Evolutionary conservation across 1,140 invertebrate species (phyloP).

Genomic region (Sitophilus oryzae): DNA sequence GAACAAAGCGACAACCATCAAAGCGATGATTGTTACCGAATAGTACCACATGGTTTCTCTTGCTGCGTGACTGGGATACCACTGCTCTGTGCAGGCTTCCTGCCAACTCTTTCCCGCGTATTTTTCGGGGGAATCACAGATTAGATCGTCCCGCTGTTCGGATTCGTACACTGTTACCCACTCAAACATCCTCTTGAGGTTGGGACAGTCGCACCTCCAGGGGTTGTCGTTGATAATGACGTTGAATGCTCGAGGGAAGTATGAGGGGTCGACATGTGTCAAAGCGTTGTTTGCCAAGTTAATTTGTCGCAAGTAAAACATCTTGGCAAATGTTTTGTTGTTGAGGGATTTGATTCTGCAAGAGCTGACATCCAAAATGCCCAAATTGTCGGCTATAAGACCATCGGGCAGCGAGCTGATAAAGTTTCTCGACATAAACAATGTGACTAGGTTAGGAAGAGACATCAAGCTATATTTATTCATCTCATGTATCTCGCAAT

Average conservation of each 20-base stretch:
- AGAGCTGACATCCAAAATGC: conserved; percentile 53
- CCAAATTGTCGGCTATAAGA: conserved; percentile 50
- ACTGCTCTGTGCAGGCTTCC: conserved; percentile 54
- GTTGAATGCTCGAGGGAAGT: conserved; percentile 52
- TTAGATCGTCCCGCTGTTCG: conserved; percentile 48
- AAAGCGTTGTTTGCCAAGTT: conserved; percentile 61
- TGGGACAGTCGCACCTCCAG: conserved; percentile 63
- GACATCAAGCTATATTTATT: conserved; percentile 49
- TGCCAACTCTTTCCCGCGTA: conserved; percentile 58
- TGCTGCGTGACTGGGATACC: conserved; percentile 46
- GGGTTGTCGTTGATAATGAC: conserved; percentile 60
- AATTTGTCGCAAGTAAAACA: conserved; percentile 52
- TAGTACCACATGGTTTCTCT: conserved; percentile 56
- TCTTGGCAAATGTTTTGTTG: conserved; percentile 50
- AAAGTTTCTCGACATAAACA: conserved; percentile 56
- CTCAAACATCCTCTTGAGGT: conserved; percentile 54
- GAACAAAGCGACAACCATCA: conserved; percentile 46
- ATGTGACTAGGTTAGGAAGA: conserved; percentile 47
- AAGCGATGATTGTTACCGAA: conserved; percentile 51
- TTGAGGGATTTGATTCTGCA: conserved; percentile 49
- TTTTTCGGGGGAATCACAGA: conserved; percentile 56
- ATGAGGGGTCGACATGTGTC: conserved; percentile 53
- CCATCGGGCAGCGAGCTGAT: conserved; percentile 51
- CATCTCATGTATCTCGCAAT: conserved; percentile 53
- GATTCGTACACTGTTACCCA: conserved; percentile 52